These are phyloP conservation scores for Hyles vespertilio DNA, from an alignment of 1,140 invertebrate genomes.

Conservation along the genomic window DNA sequence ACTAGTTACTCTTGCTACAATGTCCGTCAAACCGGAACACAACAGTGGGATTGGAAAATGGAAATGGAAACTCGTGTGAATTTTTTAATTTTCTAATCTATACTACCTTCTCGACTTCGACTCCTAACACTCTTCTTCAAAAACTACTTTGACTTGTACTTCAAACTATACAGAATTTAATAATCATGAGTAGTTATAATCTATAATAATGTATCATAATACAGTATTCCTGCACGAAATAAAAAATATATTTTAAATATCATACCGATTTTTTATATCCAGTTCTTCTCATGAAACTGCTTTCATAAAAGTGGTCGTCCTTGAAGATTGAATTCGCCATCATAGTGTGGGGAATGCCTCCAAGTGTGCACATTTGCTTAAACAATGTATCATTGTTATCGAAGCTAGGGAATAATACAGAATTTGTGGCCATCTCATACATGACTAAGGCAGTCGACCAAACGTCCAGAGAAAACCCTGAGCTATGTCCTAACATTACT, in stretches of 20 bases:
- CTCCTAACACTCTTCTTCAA: no score
- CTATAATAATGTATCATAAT: no score
- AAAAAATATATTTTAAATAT: constrained; percentile 12
- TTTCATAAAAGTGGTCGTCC: constrained; percentile 18
- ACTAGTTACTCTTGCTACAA: no score
- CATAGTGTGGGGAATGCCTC: constrained; percentile 31
- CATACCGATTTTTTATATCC: constrained; percentile 14
- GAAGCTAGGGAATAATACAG: constrained; percentile 30
- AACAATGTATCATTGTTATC: constrained; percentile 38
- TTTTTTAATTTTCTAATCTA: no score
- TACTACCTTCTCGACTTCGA: no score
- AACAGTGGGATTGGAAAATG: no score
- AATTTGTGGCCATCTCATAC: constrained; percentile 39
- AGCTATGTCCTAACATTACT: constrained; percentile 37
- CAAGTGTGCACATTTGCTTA: constrained; percentile 37
- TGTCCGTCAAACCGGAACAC: no score
- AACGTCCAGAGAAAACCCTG: constrained; percentile 37
- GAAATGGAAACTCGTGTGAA: no score
- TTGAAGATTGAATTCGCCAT: constrained; percentile 14
- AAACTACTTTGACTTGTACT: no score
- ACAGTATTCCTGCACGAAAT: neutral
- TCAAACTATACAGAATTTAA: no score
- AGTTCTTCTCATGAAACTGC: constrained; percentile 17
- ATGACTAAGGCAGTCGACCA: constrained; percentile 45
- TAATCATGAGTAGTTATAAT: no score